phyloP scores from a whole-genome alignment of 2,113 vertebrate genomes.

The Pangasianodon hypophthalmus region DNA sequence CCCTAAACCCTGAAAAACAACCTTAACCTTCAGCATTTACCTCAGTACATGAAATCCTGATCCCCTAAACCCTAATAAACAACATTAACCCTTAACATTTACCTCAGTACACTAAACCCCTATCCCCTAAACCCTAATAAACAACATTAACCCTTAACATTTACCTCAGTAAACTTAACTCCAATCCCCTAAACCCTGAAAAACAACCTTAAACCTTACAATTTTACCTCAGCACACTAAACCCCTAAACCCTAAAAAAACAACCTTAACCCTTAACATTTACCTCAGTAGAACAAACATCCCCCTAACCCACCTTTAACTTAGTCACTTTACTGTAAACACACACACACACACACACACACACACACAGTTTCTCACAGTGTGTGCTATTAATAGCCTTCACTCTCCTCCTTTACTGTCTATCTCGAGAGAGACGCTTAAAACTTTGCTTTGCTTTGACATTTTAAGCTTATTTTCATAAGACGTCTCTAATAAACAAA shows the following conservation, averaged over 20 bases:
- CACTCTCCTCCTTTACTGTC: not conserved
- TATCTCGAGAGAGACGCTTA: not conserved
- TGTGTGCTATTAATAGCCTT: not conserved
- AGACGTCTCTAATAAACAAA: not conserved
- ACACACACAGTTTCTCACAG: not conserved
- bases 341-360: not conserved
- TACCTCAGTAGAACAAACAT: not conserved
- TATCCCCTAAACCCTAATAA: not conserved
- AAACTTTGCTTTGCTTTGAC: not conserved
- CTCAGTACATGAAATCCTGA: no score
- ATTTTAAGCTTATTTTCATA: not conserved
- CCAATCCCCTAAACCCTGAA: not conserved
- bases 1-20: no score
- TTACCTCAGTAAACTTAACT: no score
- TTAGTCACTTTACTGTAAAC: not conserved
- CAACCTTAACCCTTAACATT: not conserved
- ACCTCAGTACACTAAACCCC: not conserved
- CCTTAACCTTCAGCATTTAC: no score
- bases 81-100: not conserved
- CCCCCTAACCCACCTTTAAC: not conserved
- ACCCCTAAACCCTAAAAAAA: not conserved
- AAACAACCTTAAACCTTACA: not conserved
- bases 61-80: no score
- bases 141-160: no score
- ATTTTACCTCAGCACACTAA: not conserved